Conservation (phyloP, 2,113 vertebrate genomes). For the Chascanopsetta lugubris region DNA sequence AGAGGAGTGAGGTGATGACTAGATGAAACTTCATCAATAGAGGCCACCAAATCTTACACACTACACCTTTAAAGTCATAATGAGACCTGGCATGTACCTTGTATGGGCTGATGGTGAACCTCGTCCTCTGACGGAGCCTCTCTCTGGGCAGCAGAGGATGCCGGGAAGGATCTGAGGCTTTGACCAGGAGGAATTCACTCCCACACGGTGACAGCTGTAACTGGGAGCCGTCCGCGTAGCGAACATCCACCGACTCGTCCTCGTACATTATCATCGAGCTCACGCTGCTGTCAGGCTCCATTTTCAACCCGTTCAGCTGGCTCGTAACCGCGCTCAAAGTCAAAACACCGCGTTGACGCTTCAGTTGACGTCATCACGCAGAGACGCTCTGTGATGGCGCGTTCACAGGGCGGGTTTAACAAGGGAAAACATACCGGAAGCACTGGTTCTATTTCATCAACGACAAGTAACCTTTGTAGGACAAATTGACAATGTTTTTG, state of each 20-base stretch:
- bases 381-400: constrained; percentile 27
- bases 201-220: constrained; percentile 88
- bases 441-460: too few species aligned
- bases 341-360: constrained; percentile 10
- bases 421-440: background rate
- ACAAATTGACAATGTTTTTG: too few species aligned
- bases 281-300: constrained; percentile 47
- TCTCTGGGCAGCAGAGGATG: constrained; percentile 78
- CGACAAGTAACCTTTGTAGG: background rate
- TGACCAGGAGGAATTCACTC: constrained; percentile 84
- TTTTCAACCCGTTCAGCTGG: background rate
- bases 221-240: constrained; percentile 74
- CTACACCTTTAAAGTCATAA: too few species aligned
- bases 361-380: background rate
- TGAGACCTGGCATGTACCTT: constrained; percentile 70
- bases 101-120: constrained; percentile 84
- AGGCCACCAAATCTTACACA: too few species aligned
- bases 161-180: constrained; percentile 52
- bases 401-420: background rate
- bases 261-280: constrained; percentile 82
- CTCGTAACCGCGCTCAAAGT: constrained; percentile 7
- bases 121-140: constrained; percentile 83
- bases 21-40: too few species aligned
- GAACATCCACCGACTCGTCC: constrained; percentile 85
- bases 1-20: too few species aligned